Evolutionary conservation across 2,797 vertebrate genomes (phyloP).

Genomic region (Mionectes olivaceus): DNA sequence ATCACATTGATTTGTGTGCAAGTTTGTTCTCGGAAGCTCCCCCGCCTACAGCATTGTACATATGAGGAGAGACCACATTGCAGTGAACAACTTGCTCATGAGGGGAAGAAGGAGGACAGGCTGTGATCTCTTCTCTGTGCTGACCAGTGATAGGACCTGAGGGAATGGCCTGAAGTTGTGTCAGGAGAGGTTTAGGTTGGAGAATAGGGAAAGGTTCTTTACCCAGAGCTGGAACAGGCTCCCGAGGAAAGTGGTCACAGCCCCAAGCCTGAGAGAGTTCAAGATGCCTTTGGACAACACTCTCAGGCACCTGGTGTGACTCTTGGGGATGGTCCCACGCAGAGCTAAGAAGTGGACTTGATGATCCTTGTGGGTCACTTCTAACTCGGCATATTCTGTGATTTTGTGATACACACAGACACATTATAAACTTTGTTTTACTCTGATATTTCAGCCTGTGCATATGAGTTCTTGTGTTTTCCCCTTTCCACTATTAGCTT

Average conservation of each 20-base stretch:
- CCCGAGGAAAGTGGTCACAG: background rate
- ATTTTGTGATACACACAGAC: background rate
- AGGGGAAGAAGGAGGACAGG: background rate
- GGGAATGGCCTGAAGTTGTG: background rate
- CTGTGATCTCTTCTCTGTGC: background rate
- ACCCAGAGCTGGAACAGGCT: background rate
- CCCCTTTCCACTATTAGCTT: background rate
- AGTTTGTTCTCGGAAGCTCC: too few relatives aligned
- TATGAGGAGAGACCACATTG: background rate
- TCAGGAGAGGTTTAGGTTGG: too few relatives aligned
- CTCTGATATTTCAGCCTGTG: background rate
- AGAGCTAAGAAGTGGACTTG: background rate
- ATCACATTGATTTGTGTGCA: too few relatives aligned
- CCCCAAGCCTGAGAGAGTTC: background rate
- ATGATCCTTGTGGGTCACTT: background rate
- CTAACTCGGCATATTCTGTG: background rate
- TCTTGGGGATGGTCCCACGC: background rate
- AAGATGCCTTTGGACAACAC: background rate
- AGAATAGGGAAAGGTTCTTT: background rate
- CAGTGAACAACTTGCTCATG: background rate
- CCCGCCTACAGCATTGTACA: rapidly evolving
- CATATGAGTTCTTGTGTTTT: background rate
- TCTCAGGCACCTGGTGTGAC: background rate
- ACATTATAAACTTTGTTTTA: background rate
- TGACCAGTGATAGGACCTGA: background rate